Percentiles rank a stretch among this genome's conserved stretches.
These are phyloP conservation scores for Andrena praecox DNA, from an alignment of 2,888 invertebrate species.

Conservation along the genomic window DNA sequence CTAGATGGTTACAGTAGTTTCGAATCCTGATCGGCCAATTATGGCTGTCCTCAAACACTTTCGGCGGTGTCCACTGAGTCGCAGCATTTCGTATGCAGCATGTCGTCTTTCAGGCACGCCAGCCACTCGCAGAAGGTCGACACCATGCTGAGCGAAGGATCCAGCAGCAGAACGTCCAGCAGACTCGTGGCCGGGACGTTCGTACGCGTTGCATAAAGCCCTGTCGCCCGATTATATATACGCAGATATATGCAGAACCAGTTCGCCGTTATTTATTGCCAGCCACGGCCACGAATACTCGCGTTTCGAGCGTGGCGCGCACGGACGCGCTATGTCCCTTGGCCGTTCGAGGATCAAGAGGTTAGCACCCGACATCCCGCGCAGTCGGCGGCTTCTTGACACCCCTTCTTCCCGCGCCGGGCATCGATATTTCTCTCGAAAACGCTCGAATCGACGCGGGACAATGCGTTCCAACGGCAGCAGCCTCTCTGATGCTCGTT, in stretches of 20 bases:
- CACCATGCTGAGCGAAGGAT: slow-evolving; percentile 64
- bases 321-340: slow-evolving; percentile 26
- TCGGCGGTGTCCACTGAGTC: neutral
- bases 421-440: slow-evolving; percentile 62
- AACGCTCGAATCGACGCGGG: slow-evolving; percentile 57
- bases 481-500: slow-evolving; percentile 26
- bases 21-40: neutral
- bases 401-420: slow-evolving; percentile 23
- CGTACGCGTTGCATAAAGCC: slow-evolving; percentile 48
- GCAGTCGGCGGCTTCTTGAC: slow-evolving; percentile 58
- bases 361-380: slow-evolving; percentile 64
- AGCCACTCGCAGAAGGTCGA: slow-evolving; percentile 15
- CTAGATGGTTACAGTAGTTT: too few relatives aligned
- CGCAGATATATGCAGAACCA: slow-evolving; percentile 60
- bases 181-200: slow-evolving; percentile 32
- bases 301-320: slow-evolving; percentile 39
- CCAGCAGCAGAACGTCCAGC: slow-evolving; percentile 48
- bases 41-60: neutral
- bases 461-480: slow-evolving; percentile 49
- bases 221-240: slow-evolving; percentile 57
- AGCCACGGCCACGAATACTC: slow-evolving; percentile 38
- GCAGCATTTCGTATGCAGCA: neutral
- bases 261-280: slow-evolving; percentile 63
- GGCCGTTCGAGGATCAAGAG: slow-evolving; percentile 61
- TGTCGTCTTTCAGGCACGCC: neutral